Base-by-base conservation (phyloP, 30 jellyfish, hydroid and myxozoan species). In the Chrysaora quinquecirrha region DNA sequence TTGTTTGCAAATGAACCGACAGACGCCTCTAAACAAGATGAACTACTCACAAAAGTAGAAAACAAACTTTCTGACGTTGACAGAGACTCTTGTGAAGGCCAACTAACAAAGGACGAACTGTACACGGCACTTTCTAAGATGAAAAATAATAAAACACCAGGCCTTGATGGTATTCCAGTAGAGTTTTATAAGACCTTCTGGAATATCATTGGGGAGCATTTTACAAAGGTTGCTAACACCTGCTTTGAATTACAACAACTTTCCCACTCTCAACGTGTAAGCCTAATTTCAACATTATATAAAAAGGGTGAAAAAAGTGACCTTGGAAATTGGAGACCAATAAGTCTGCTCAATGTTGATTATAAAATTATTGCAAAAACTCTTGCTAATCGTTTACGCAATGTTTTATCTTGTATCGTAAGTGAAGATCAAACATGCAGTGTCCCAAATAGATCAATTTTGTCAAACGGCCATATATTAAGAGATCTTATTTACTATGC, bases 281-380 rank as follows among this genome's bases (percentile, higher is more conserved):
- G 81, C 48, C 89, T 78, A 43, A 43, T 43, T 43, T 43, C 58
- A 43, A 43, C 58, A 43, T 16, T 43, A 21, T 60, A 49, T 29
- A 60, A 60, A 34, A 61, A 78, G 46, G 62, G 80, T 1, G 89
- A 78, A 1, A 31, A 77, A 33, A 48, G 34, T 25, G 71, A 64
- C 48, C 67, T 64, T 20, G 32, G 38, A 9, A 78, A 78, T 48
- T 78, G 89, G 89, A 61, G 89, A 9, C 89, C 81, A 23, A 64
- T 78, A 9, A 78, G 89, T 64, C 89, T 78, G 28, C 70, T 78
- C 25, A 78, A 78, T 34, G 67, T 23, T 21, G 81, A 78, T 46
- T 63, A 78, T 7, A 78, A 78, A 33, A 22, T 78, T 22, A 78
- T 78, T 16, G 64, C 80, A n/a, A 78, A 78, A 78, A 21, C 43